These are phyloP conservation scores for Cyprinodon brontotheroides DNA, from an alignment of 2,113 vertebrate species.

Conservation along the genomic window DNA sequence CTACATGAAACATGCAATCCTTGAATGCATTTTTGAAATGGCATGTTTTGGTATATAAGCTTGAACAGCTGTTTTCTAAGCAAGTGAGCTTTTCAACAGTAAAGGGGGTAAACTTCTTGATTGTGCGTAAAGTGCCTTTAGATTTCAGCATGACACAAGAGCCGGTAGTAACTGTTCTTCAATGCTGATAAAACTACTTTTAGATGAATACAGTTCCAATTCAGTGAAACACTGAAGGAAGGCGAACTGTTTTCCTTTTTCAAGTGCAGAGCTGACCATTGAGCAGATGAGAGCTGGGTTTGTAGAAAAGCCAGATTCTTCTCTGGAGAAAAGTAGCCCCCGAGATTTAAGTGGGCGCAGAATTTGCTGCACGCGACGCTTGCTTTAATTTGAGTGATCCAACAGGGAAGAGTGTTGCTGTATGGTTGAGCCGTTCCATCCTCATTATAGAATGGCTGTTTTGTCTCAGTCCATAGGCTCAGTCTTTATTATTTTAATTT, in stretches of 20 bases:
- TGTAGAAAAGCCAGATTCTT: conserved; percentile 65
- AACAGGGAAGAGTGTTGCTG: conserved; percentile 74
- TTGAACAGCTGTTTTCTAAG: conserved; percentile 19
- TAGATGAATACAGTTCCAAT: conserved; percentile 55
- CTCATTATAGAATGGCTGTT: conserved; percentile 81
- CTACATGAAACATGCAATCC: background rate
- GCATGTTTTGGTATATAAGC: conserved; percentile 3
- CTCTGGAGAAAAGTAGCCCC: conserved; percentile 68
- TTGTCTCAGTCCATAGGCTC: conserved; percentile 77
- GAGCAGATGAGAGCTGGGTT: conserved; percentile 69
- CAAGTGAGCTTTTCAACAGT: conserved; percentile 9
- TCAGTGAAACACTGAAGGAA: conserved; percentile 44
- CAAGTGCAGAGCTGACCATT: conserved; percentile 46
- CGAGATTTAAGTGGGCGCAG: conserved; percentile 74
- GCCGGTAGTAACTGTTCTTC: conserved; percentile 35
- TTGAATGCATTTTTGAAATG: background rate
- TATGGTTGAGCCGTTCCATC: conserved; percentile 76
- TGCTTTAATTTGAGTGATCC: conserved; percentile 84
- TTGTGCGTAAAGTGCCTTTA: conserved; percentile 11
- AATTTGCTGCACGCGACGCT: conserved; percentile 79
- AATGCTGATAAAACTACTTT: conserved; percentile 34
- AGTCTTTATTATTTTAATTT: conserved; percentile 73
- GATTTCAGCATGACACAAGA: conserved; percentile 45
- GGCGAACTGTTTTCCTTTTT: conserved; percentile 43
- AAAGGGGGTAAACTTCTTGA: conserved; percentile 20